Conservation (phyloP, 2,113 vertebrate genomes). For the Struthio camelus region DNA sequence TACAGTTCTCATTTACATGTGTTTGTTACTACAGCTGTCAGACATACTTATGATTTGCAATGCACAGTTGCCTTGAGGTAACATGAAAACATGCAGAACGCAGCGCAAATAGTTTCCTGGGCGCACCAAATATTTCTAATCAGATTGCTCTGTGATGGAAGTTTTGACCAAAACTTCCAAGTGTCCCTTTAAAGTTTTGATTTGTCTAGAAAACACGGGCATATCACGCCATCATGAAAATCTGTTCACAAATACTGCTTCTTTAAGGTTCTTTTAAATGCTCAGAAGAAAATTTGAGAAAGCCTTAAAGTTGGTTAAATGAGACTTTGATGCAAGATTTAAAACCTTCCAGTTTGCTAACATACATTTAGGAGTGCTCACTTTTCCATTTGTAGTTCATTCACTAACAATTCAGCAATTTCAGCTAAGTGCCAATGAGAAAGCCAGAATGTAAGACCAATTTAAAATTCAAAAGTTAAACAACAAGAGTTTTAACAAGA, state of each 20-base stretch:
- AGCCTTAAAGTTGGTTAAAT: not conserved
- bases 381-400: not conserved
- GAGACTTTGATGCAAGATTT: not conserved
- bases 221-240: not conserved
- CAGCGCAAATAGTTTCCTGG: not conserved
- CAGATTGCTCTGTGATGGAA: not conserved
- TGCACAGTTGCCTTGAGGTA: not conserved
- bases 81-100: not conserved
- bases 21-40: not conserved
- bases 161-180: not conserved
- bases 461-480: too few species aligned
- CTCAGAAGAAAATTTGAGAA: not conserved
- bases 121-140: not conserved
- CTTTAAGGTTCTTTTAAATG: not conserved
- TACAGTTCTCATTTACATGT: not conserved
- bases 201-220: not conserved
- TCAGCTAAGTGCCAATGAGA: not conserved
- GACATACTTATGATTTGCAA: not conserved
- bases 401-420: not conserved
- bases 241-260: not conserved
- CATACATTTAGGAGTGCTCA: rapidly evolving
- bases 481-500: too few species aligned
- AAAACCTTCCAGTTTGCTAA: not conserved
- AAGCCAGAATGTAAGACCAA: not conserved
- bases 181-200: not conserved